Conservation (phyloP, 1,140 invertebrate species). For the Chrysopa pallens region DNA sequence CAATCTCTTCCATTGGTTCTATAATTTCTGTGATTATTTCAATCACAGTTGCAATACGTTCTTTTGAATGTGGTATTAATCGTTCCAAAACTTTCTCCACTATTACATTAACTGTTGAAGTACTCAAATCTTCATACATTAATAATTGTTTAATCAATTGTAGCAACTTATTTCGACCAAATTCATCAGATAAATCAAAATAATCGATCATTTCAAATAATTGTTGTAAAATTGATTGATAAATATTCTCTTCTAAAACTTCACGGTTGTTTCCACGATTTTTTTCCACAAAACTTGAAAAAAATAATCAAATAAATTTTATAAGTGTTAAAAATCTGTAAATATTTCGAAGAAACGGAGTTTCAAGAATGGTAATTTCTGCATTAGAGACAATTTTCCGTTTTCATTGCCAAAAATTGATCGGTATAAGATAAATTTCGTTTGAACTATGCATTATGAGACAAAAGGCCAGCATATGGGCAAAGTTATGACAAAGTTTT, state of each 20-base stretch:
- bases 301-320: no score
- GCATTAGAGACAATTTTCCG: no score
- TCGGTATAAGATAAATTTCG: no score
- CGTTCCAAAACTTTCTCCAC: constrained; percentile 24
- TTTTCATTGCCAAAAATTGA: no score
- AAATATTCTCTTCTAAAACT: constrained; percentile 21
- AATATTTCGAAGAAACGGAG: no score
- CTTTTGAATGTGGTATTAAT: constrained; percentile 22
- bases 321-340: no score
- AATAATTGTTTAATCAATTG: constrained; percentile 25
- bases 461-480: no score
- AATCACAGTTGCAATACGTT: constrained; percentile 26
- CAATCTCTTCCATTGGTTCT: constrained; percentile 24
- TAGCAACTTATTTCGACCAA: constrained; percentile 28
- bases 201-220: constrained; percentile 31
- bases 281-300: constrained; percentile 10
- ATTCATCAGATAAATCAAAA: constrained; percentile 42
- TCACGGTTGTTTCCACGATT: constrained; percentile 16
- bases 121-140: constrained; percentile 22
- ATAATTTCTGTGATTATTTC: constrained; percentile 42
- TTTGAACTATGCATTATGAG: no score
- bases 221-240: constrained; percentile 36
- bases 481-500: no score
- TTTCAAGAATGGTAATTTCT: no score
- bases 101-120: constrained; percentile 28